Evolutionary conservation across 2,888 invertebrate species (phyloP).

Genomic region (Geotrupes spiniger): DNA sequence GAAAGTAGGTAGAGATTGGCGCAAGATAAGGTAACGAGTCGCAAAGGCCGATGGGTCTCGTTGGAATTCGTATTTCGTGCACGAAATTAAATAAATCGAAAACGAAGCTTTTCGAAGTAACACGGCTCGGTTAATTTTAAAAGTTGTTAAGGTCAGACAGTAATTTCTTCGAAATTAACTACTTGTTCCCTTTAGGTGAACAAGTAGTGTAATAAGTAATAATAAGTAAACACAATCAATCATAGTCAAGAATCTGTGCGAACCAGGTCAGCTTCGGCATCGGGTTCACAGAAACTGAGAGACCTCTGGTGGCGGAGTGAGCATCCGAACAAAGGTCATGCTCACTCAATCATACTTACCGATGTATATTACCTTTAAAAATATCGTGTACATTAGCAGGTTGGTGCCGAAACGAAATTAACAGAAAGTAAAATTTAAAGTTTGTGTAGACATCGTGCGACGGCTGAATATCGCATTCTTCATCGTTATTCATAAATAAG

Average conservation of each 20-base stretch:
- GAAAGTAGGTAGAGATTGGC: no score
- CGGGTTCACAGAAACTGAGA: constrained; percentile 18
- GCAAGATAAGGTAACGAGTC: no score
- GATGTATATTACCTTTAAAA: constrained; percentile 9
- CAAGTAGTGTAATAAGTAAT: constrained; percentile 40
- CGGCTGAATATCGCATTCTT: no score
- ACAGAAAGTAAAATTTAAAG: no score
- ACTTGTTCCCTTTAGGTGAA: constrained; percentile 26
- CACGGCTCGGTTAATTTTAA: constrained; percentile 14
- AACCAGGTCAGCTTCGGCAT: constrained; percentile 35
- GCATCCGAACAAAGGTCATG: constrained; percentile 23
- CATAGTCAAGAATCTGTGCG: constrained; percentile 38
- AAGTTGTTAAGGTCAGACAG: constrained; percentile 21
- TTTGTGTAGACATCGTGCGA: no score
- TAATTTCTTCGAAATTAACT: constrained; percentile 22
- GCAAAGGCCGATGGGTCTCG: no score
- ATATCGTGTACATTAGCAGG: background rate
- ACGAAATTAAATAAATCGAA: no score
- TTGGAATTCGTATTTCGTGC: no score
- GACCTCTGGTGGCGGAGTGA: constrained; percentile 19
- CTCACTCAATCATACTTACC: constrained; percentile 24
- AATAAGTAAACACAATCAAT: constrained; percentile 42
- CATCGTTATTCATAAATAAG: no score
- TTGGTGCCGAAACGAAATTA: no score
- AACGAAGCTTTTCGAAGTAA: background rate